Conservation (phyloP, 1,140 invertebrate genomes). For the Drosophila ironensis region DNA sequence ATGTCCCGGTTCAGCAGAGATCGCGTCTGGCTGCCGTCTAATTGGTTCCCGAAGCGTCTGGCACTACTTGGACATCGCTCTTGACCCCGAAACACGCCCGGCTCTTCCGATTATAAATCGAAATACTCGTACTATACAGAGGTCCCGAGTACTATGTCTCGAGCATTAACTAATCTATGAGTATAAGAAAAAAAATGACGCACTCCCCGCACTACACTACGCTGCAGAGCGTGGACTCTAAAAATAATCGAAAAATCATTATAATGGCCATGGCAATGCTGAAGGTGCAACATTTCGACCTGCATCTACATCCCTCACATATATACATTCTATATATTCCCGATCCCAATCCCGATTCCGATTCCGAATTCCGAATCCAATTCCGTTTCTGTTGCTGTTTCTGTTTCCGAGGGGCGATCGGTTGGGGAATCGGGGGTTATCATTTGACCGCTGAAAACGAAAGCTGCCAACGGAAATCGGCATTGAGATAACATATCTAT, state of each 20-base stretch:
- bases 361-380: neutral
- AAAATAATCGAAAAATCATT: slow-evolving; percentile 6
- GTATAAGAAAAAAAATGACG: no score
- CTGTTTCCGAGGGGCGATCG: slow-evolving; percentile 28
- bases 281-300: slow-evolving; percentile 1
- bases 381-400: neutral
- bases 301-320: slow-evolving; percentile 14
- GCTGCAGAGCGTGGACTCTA: slow-evolving; percentile 13
- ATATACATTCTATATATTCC: neutral
- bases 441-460: neutral
- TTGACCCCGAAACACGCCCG: slow-evolving; percentile 11
- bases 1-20: neutral
- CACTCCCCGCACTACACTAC: slow-evolving; percentile 29
- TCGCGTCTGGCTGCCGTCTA: slow-evolving; percentile 32
- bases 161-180: slow-evolving; percentile 2
- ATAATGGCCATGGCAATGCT: slow-evolving; percentile 22
- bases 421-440: slow-evolving; percentile 16
- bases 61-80: slow-evolving; percentile 16
- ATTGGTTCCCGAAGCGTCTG: slow-evolving; percentile 12
- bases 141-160: neutral
- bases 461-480: slow-evolving; percentile 18
- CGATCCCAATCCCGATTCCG: neutral
- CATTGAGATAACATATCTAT: neutral
- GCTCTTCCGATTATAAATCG: slow-evolving; percentile 3
- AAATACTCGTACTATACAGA: neutral